These are phyloP conservation scores for Gymnobelideus leadbeateri DNA, from an alignment of 2,113 vertebrate species.

Conservation along the genomic window DNA sequence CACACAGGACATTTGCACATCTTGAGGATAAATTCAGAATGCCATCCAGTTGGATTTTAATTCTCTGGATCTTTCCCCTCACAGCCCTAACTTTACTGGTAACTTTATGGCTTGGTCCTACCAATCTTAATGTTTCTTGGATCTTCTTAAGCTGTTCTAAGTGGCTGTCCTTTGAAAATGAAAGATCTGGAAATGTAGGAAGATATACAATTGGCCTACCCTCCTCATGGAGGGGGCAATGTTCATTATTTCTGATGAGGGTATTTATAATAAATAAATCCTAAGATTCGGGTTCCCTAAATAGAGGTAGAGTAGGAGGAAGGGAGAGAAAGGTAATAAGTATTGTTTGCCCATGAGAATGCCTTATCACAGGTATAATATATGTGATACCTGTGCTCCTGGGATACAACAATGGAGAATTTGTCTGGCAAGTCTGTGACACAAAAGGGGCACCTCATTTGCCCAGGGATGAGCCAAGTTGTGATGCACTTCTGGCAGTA, in stretches of 20 bases:
- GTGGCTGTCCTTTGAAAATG: neutral
- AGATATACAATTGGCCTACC: neutral
- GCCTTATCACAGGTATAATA: neutral
- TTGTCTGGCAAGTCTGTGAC: slow-evolving; percentile 71
- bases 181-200: neutral
- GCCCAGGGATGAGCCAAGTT: slow-evolving; percentile 83
- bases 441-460: slow-evolving; percentile 91
- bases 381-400: slow-evolving; percentile 85
- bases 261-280: neutral
- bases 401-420: slow-evolving; percentile 81
- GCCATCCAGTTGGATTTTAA: too few species aligned
- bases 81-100: neutral
- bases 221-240: neutral
- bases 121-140: neutral
- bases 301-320: neutral
- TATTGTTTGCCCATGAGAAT: neutral
- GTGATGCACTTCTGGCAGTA: slow-evolving; percentile 89
- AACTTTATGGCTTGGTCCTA: neutral
- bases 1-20: accelerated
- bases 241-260: neutral
- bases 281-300: neutral
- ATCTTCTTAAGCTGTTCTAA: neutral
- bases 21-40: neutral
- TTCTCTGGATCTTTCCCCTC: neutral
- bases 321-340: neutral